Evolutionary conservation across 2,113 vertebrate species (phyloP), one percentile per base, ranked within the genome.

Genomic region (Macquaria ambigua): DNA sequence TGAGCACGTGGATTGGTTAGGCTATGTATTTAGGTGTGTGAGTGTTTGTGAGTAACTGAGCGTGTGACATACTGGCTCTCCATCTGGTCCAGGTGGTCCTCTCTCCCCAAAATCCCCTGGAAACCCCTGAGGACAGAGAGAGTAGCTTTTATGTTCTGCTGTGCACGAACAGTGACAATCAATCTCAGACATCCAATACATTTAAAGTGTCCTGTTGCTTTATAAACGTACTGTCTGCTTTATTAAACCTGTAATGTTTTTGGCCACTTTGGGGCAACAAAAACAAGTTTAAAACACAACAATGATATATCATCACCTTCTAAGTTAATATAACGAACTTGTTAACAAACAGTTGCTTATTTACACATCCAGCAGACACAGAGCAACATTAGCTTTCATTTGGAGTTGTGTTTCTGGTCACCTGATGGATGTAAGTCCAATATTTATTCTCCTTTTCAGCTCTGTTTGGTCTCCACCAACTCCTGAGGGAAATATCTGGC

Each of bases 41-140:
- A 50, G 15, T 79, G 71, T 58, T 66, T 64, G 81, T 71, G 53
- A 20, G 34, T 62, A 31, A 43, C 41, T 64, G 62, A 41, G 74
- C 56, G 50, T 76, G 68, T 43, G 82, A 98, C 98, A 97, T 97
- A 99, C 98, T n/a, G 98, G 98, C 90, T 98, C 98, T 86, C 98
- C 98, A 79, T 99, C 98, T 18, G 97, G 94, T 89, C 98, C 98
- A 6, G 98, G 98, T 84, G 97, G 97, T 89, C 98, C 98, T 94
- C 98, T 96, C 78, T 99, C 97, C 46, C 98, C 98, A 93, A 98
- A 98, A 92, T 99, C 97, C 88, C 98, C 98, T 73, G 97, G 97
- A 96, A 99, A 99, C 21, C 98, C 98, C 98, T 99, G 83, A 77
- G 77, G 79, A 92, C 78, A 89, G 43, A 90, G 89, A 85, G 90